phyloP scores from a whole-genome alignment of 1,140 invertebrate genomes.

The Drosophila carrolli region DNA sequence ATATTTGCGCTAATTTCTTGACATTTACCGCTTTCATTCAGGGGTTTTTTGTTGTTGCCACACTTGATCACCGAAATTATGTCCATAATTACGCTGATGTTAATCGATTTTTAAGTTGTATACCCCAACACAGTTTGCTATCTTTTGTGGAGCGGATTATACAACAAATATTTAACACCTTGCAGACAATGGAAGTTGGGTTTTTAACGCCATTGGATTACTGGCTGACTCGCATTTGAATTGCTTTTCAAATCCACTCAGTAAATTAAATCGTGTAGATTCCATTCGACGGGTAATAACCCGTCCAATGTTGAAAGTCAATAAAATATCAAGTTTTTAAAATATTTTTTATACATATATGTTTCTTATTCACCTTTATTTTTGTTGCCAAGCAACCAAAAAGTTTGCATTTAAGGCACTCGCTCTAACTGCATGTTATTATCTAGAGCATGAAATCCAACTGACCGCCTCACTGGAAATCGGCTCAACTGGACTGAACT shows the following conservation, averaged over 20 bases:
- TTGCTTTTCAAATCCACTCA: slow-evolving; percentile 48
- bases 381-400: slow-evolving; percentile 45
- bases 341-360: slow-evolving; percentile 27
- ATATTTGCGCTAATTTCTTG: slow-evolving; percentile 51
- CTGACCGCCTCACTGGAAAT: slow-evolving; percentile 52
- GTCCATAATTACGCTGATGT: slow-evolving; percentile 71
- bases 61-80: slow-evolving; percentile 71
- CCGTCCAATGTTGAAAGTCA: slow-evolving; percentile 61
- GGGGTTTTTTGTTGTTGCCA: slow-evolving; percentile 67
- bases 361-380: slow-evolving; percentile 10
- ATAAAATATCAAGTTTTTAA: slow-evolving; percentile 78
- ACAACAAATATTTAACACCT: slow-evolving; percentile 81
- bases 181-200: slow-evolving; percentile 61
- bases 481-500: slow-evolving; percentile 25
- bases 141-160: slow-evolving; percentile 49
- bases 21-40: slow-evolving; percentile 51
- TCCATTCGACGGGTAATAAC: slow-evolving; percentile 41
- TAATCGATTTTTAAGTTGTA: slow-evolving; percentile 81
- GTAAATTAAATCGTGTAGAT: slow-evolving; percentile 51
- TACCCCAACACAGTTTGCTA: slow-evolving; percentile 12
- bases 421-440: slow-evolving; percentile 63
- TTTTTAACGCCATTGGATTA: slow-evolving; percentile 40
- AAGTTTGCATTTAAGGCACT: slow-evolving; percentile 41
- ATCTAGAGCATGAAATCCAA: slow-evolving; percentile 80
- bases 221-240: slow-evolving; percentile 36